Evolutionary conservation across 2,113 vertebrate species (phyloP), one percentile per base, ranked within the genome.

Genomic region (Eublepharis macularius): DNA sequence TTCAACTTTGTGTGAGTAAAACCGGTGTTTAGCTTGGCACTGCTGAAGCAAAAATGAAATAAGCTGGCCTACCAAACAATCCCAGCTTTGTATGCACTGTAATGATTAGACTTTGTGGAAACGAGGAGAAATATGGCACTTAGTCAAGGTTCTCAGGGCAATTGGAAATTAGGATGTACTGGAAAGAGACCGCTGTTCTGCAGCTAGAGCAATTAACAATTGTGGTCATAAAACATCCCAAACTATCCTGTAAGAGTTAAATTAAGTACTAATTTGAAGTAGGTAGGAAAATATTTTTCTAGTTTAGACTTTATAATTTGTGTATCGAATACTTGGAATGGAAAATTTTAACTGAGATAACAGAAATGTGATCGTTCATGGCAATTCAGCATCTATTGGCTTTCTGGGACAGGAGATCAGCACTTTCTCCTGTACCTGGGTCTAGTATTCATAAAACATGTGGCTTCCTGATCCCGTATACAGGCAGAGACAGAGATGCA

Each of bases 11-110:
- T 87, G 51, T 85, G 88, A 89, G 77, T 83, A 88, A 90, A 91
- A 89, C 80, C 84, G 79, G 81, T 92, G 90, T 93, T 93, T 93
- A 72, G 69, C 74, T 93, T 93, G 91, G 92, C 89, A 86, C 57
- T n/a, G 49, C 66, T 63, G 68, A 83, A 80, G 84, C 83, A 65
- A 93, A 63, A 86, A 79, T 86, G 63, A 86, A 87, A 85, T 83
- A 74, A 88, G 29, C 69, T 89, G 47, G 91, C 82, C 43, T 60
- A 88, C 74, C 72, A 86, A 87, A 92, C 91, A 90, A 88, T 80
- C 65, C 81, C 73, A 82, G 82, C 86, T 83, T 83, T 92, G 87
- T 92, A 29, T 83, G 79, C 36, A 26, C n/a, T 72, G 87, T 86
- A 90, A 85, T 88, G 81, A 90, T 89, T 91, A 93, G 88, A 65